phyloP scores from a whole-genome alignment of 2,113 vertebrate genomes.

The Rhegmatorhina hoffmannsi region DNA sequence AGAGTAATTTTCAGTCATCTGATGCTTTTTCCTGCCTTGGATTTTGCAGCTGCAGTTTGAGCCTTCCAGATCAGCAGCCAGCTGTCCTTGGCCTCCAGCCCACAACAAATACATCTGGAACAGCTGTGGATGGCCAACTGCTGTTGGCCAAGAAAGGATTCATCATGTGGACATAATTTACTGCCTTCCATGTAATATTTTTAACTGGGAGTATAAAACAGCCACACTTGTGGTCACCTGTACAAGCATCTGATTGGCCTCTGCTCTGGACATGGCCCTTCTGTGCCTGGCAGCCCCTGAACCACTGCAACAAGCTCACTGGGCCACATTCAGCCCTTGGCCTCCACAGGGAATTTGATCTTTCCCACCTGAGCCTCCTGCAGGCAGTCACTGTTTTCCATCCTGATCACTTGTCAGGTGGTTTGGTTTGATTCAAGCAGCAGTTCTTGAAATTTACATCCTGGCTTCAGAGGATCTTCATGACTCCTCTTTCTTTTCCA shows the following conservation, averaged over 20 bases:
- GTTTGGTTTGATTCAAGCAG: background rate
- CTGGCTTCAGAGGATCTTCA: background rate
- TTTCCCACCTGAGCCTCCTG: background rate
- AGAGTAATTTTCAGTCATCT: background rate
- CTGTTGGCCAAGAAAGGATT: background rate
- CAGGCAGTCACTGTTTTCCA: background rate
- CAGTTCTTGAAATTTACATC: background rate
- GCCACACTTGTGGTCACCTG: background rate
- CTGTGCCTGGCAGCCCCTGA: background rate
- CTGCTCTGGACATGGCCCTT: background rate
- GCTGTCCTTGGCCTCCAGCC: conserved; percentile 1
- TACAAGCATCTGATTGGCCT: background rate
- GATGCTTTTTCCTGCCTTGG: background rate
- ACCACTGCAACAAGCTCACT: background rate
- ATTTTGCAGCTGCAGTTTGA: background rate
- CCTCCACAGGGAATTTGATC: background rate
- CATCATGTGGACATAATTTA: background rate
- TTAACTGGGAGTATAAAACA: background rate
- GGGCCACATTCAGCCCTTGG: background rate
- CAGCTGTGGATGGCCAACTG: background rate
- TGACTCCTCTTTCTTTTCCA: background rate
- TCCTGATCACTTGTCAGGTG: background rate
- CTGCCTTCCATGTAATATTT: background rate
- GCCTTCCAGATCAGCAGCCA: background rate
- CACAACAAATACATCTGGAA: background rate